Base-by-base conservation (phyloP, 2,888 invertebrate species). In the Coleophora flavipennella region DNA sequence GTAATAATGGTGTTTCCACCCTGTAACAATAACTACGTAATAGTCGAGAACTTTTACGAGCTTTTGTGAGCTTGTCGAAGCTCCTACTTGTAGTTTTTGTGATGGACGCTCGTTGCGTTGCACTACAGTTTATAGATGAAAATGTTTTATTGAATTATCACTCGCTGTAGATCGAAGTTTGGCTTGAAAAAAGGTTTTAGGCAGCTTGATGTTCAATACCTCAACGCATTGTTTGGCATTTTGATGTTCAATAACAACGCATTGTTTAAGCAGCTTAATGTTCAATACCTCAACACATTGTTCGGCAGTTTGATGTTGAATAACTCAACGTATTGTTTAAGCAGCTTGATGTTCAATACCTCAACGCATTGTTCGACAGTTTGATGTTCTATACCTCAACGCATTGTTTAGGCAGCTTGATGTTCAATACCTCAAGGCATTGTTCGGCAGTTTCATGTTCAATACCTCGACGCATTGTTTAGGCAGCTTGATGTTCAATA, bases 1-100 rank as follows among this genome's bases (percentile, higher is more conserved):
- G 76, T 84, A 80, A 84, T 84, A 81, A 81, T 80, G 78, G 84
- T 83, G 80, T 81, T 84, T 81, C 78, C 81, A 84, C 80, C 69
- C 79, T 64, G 80, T 83, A 83, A 83, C 81, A 83, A 81, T 81
- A 84, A 83, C 80, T 80, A 80, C 83, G 79, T 81, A 83, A 83
- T 83, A 84, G 81, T 80, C 62, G 71, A 83, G 80, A 70, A 80
- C 76, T 78, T 84, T 83, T 83, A 83, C 77, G 83, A 84, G 80
- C 84, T 84, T 84, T 84, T 84, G 81, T 81, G 63, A 76, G 76
- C 76, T 73, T 69, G 78, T 78, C 76, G 74, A 76, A 74, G 80
- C 78, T 79, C 65, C 81, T 73, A 80, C 78, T 76, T 65, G 66
- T 57, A 60, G 62, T 74, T 83, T 80, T 84, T 81, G 72, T 71